Base-by-base conservation (phyloP, 37 sponge, comb jelly and placozoan genomes). In the Spongilla lacustris region DNA sequence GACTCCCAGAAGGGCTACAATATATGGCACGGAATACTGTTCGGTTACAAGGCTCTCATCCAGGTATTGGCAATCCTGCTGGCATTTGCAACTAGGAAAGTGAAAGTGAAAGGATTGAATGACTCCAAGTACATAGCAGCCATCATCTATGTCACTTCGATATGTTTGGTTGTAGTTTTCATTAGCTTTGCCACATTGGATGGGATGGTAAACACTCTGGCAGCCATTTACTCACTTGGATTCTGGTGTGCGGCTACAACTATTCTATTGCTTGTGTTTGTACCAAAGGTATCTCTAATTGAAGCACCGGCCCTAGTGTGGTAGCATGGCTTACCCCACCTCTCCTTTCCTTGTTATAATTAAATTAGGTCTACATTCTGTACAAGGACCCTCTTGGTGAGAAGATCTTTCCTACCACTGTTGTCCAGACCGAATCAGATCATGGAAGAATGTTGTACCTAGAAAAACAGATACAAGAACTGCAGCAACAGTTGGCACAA, bases 381-480 rank as follows among this genome's bases (percentile, higher is more conserved):
- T 84, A 84, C 76, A 84, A 72, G 46, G 84, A 84, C 50, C 84
- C 84, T n/a, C 27, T 46, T 28, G 84, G 84, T 4, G 76, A 46
- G 10, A 84, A 11, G 4, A 50, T 84, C 17, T 83, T 83, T 71
- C 75, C 32, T 33, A 36, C 24, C 23, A 74, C 75, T 0, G 58
- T 58, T 8, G 58, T 58, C 58, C 58, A 58, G 11, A 58, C 58
- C 11, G 58, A 17, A 17, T 58, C 58, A 58, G 58, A 58, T 14
- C 58, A 58, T 58, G 58, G 19, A 8, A 58, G 11, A 58, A 17
- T 58, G 4, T 58, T 58, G 58, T 1, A 58, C 4, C 21, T 58
- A 17, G 58, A 58, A 17, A 58, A 17, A 58, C 58, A 17, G 21
- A 58, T 58, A 58, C 58, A 58, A 58, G 58, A 58, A 58, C 19